Conservation (phyloP, 1,140 invertebrate species). For the Wasmannia auropunctata region DNA sequence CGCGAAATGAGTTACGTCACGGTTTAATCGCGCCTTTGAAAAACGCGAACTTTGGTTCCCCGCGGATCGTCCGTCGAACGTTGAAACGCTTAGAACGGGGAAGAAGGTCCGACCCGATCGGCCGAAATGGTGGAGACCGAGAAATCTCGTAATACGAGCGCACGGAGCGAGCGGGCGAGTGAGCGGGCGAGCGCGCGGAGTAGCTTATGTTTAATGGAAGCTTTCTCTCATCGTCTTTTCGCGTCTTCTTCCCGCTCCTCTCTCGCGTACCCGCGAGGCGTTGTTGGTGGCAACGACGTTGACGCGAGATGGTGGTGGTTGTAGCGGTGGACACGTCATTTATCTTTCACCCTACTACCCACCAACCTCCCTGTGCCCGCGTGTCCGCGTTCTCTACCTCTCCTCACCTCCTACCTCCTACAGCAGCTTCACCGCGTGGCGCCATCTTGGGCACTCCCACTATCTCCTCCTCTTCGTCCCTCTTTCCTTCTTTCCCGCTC, state of each 20-base stretch:
- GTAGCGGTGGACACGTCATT: conserved; percentile 84
- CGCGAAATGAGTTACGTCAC: not conserved
- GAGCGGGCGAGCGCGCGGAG: conserved; percentile 58
- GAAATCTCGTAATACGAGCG: conserved; percentile 32
- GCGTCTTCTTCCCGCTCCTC: conserved; percentile 66
- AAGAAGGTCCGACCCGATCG: not conserved
- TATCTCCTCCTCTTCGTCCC: conserved; percentile 68
- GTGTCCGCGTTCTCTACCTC: conserved; percentile 65
- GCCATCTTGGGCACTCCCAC: conserved; percentile 82
- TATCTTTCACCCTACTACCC: conserved; percentile 83
- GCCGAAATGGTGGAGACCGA: conserved; percentile 1
- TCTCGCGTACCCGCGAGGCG: conserved; percentile 74
- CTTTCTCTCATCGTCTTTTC: conserved; percentile 71
- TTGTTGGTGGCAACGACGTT: conserved; percentile 66
- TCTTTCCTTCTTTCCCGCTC: conserved; percentile 60
- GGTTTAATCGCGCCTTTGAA: conserved; percentile 14
- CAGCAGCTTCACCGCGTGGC: conserved; percentile 70
- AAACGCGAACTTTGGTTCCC: conserved; percentile 32
- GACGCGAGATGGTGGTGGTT: conserved; percentile 71
- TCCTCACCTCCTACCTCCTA: conserved; percentile 62
- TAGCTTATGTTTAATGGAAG: conserved; percentile 83
- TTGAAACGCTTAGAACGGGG: conserved; percentile 15
- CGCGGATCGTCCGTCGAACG: conserved; percentile 23
- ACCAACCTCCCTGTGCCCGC: conserved; percentile 48
- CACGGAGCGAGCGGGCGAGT: conserved; percentile 51